These are phyloP conservation scores for Laticauda laticaudata DNA, from an alignment of 2,113 vertebrate species.

Conservation along the genomic window DNA sequence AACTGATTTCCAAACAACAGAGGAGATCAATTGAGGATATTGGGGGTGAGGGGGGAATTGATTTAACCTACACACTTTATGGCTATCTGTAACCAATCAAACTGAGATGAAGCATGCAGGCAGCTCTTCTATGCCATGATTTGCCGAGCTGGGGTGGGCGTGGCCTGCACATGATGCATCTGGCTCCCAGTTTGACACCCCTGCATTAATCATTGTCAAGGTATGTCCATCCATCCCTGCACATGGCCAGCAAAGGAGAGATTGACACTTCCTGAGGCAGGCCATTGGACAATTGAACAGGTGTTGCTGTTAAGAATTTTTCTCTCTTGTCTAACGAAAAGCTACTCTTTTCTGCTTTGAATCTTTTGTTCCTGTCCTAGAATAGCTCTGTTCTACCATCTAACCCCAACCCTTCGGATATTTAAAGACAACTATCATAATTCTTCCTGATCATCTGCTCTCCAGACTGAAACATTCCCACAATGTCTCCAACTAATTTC, in stretches of 20 bases:
- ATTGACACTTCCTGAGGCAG: background rate
- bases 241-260: background rate
- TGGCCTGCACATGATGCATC: too few relatives aligned
- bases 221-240: background rate
- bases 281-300: background rate
- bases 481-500: background rate
- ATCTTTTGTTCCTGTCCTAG: background rate
- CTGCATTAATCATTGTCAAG: too few relatives aligned
- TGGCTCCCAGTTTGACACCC: too few relatives aligned
- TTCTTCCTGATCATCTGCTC: background rate
- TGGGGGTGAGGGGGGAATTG: background rate
- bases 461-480: background rate
- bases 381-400: background rate
- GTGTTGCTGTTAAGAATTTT: background rate
- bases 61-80: background rate
- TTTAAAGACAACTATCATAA: background rate
- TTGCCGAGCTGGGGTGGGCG: too few relatives aligned
- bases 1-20: background rate
- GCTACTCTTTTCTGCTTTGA: background rate
- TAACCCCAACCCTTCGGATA: background rate
- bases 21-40: background rate
- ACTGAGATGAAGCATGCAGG: too few relatives aligned
- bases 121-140: too few relatives aligned
- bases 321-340: background rate
- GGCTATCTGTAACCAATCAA: background rate